These are phyloP conservation scores for Enteromius afrohamiltoni DNA, from an alignment of 2,797 vertebrate species.

Conservation along the genomic window DNA sequence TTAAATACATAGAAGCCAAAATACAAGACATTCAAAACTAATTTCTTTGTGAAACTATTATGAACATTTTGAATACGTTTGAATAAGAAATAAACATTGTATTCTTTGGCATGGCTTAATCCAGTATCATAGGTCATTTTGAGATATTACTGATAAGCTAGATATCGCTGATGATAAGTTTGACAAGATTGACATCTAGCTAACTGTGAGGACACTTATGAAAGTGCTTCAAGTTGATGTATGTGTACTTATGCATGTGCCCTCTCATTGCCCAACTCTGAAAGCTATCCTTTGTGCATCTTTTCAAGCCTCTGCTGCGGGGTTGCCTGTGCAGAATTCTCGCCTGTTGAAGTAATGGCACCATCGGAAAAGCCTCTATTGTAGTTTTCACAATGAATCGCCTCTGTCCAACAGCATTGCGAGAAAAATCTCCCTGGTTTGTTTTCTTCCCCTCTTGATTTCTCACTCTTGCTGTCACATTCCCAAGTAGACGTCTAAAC, in stretches of 20 bases:
- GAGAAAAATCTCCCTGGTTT: slow-evolving; percentile 81
- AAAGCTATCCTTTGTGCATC: slow-evolving; percentile 82
- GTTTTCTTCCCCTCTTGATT: slow-evolving; percentile 80
- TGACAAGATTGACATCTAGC: slow-evolving; percentile 64
- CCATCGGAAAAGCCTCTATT: slow-evolving; percentile 84
- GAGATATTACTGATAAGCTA: slow-evolving; percentile 35
- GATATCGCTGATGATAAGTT: slow-evolving; percentile 29
- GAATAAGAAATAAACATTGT: not conserved
- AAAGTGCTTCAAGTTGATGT: slow-evolving; percentile 67
- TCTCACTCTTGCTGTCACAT: slow-evolving; percentile 82
- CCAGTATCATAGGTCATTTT: slow-evolving; percentile 19
- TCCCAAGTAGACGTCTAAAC: slow-evolving; percentile 79
- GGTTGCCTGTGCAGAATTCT: slow-evolving; percentile 91
- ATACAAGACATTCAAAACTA: not conserved
- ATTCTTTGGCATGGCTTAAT: slow-evolving; percentile 3
- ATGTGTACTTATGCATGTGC: slow-evolving; percentile 73
- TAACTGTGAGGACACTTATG: slow-evolving; percentile 68
- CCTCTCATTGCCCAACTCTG: slow-evolving; percentile 75
- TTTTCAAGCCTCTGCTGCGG: slow-evolving; percentile 74
- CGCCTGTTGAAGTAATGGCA: slow-evolving; percentile 95
- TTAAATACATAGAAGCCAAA: not conserved
- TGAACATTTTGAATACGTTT: not conserved
- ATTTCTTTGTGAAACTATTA: not conserved
- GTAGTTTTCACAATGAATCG: slow-evolving; percentile 85
- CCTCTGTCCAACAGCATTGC: slow-evolving; percentile 79